phyloP scores from a whole-genome alignment of 2,888 invertebrate species.

The Dryadula phaetusa region DNA sequence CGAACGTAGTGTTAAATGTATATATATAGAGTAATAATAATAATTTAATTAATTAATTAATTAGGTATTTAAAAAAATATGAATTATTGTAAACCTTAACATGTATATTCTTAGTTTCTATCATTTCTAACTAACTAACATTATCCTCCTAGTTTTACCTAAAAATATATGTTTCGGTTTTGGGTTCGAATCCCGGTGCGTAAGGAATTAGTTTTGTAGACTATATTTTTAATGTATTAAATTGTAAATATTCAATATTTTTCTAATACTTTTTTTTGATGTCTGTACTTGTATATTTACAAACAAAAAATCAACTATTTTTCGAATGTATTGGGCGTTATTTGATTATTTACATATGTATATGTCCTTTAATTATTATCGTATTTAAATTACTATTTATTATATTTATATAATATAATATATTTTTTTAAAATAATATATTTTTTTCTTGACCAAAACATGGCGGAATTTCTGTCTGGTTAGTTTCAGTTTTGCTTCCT shows the following conservation, averaged over 20 bases:
- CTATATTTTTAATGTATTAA: conserved; percentile 3
- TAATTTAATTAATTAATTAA: too few relatives aligned
- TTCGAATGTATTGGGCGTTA: conserved; percentile 11
- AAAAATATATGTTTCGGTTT: background rate
- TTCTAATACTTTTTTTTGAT: conserved; percentile 6
- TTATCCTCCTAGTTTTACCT: too few relatives aligned
- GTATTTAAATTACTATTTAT: background rate
- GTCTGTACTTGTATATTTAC: too few relatives aligned
- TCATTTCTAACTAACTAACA: too few relatives aligned
- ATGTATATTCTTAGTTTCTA: background rate
- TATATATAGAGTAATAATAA: too few relatives aligned
- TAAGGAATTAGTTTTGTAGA: conserved; percentile 18
- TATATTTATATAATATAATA: background rate
- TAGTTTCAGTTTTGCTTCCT: background rate
- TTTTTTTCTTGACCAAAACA: background rate
- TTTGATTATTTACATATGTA: conserved; percentile 1
- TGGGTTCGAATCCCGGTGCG: conserved; percentile 19
- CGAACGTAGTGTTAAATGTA: conserved; percentile 2
- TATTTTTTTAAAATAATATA: background rate
- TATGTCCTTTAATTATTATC: background rate
- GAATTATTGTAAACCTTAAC: conserved; percentile 7
- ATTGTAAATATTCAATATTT: conserved; percentile 25
- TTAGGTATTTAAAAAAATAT: too few relatives aligned
- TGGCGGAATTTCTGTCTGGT: too few relatives aligned
- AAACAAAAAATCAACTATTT: conserved; percentile 13